These are phyloP conservation scores for Myotis daubentonii DNA, from an alignment of 2,797 vertebrate genomes.

Conservation along the genomic window DNA sequence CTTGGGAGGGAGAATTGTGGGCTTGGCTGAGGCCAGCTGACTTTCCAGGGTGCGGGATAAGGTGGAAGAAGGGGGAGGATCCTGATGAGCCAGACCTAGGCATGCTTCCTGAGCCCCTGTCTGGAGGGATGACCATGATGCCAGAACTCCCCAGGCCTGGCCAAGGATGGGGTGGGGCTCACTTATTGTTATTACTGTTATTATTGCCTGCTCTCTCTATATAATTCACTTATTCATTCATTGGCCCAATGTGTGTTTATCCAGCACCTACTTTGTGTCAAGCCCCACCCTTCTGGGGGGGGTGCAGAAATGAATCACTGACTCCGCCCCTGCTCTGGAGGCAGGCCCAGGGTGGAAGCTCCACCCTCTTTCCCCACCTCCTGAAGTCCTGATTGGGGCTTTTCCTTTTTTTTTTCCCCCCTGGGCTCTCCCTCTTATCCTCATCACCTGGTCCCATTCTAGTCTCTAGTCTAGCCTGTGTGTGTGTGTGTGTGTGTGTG, in stretches of 20 bases:
- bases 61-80: neutral
- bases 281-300: neutral
- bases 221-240: constrained; percentile 35
- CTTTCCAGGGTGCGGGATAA: neutral
- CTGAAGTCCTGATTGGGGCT: constrained; percentile 46
- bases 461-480: neutral
- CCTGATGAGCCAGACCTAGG: neutral
- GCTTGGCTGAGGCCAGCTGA: neutral
- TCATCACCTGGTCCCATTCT: neutral
- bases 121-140: neutral
- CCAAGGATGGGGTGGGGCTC: neutral
- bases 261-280: constrained; percentile 53
- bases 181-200: neutral
- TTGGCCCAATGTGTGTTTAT: neutral
- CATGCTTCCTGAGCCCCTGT: neutral
- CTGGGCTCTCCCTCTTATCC: neutral
- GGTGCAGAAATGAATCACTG: neutral
- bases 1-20: neutral
- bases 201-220: neutral
- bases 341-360: neutral
- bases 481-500: neutral
- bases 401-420: neutral
- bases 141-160: neutral
- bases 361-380: constrained; percentile 26
- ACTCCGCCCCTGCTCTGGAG: neutral